Evolutionary conservation across 2,797 vertebrate species (phyloP), one percentile per base, ranked within the genome.

Genomic region (Danio aesculapii): DNA sequence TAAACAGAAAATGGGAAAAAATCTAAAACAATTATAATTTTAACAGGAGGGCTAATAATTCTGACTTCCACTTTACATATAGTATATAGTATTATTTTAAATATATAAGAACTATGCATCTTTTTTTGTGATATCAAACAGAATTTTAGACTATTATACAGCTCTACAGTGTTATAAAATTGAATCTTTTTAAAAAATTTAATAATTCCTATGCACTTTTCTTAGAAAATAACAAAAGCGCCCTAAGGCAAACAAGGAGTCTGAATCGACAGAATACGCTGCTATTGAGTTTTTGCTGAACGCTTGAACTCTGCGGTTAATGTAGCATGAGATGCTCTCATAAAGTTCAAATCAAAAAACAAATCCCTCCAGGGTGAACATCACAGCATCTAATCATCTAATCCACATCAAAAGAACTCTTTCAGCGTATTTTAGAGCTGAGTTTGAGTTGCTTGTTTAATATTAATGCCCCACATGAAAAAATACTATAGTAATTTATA

Each of bases 41-140:
- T 30, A 30, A 1, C 1, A 30, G 30, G 30, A 30, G 30, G 30
- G 1, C 30, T 1, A 30, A 30, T 30, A 30, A 30, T 30, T 30
- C 30, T 30, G 30, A 30, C 30, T 30, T 30, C 3, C 1, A 30
- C 30, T 30, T 30, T 30, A 1, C 30, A 30, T 30, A 30, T 30
- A 30, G 3, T 30, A 30, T 30, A 30, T 30, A 30, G 1, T 30
- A 30, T n/a, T 59, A 2, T 66, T 66, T 70, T 53, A 53, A 46
- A 62, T 75, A 61, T n/a, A 63, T 53, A 44, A 13, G n/a, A 80
- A 75, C 61, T 57, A 68, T 73, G 72, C 71, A 68, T 80, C 64
- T 80, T 81, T 79, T 78, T 64, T 75, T 61, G 75, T 68, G 69
- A 62, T 71, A 80, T 82, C 53, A 79, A 78, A 82, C 58, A 80